Percentiles rank a stretch among this genome's conserved stretches.
Conservation (phyloP, 2,113 vertebrate genomes). For the Scophthalmus maximus region DNA sequence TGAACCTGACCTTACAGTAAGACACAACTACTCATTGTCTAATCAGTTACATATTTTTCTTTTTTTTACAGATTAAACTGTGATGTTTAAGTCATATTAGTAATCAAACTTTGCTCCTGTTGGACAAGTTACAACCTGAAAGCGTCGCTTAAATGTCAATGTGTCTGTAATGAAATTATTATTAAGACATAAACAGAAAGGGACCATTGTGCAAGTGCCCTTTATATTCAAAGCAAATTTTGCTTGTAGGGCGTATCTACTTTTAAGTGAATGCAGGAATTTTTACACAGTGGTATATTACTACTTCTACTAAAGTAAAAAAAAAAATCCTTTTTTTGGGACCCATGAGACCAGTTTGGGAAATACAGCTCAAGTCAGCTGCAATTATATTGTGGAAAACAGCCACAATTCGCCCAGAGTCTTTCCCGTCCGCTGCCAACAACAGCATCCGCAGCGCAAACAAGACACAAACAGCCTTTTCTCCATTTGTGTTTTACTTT, state of each 20-base stretch:
- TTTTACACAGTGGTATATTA: too few species aligned
- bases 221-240: not conserved
- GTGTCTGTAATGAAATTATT: too few species aligned
- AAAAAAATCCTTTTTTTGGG: slow-evolving; percentile 4
- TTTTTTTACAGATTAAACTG: not conserved
- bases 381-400: slow-evolving; percentile 46
- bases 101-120: not conserved
- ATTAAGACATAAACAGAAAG: too few species aligned
- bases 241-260: too few species aligned
- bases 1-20: not conserved
- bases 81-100: too few species aligned
- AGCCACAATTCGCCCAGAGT: slow-evolving; percentile 25
- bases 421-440: slow-evolving; percentile 14
- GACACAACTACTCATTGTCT: not conserved
- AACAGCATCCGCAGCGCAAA: slow-evolving; percentile 32
- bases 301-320: not conserved
- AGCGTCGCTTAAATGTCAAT: too few species aligned
- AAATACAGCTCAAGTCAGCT: too few species aligned
- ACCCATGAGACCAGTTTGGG: slow-evolving; percentile 1
- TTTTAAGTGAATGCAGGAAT: too few species aligned
- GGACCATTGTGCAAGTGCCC: not conserved
- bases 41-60: not conserved
- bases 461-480: slow-evolving; percentile 39
- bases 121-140: not conserved
- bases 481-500: slow-evolving; percentile 43